Evolutionary conservation across 2,888 invertebrate genomes (phyloP).

Genomic region (Diarsia rubi): DNA sequence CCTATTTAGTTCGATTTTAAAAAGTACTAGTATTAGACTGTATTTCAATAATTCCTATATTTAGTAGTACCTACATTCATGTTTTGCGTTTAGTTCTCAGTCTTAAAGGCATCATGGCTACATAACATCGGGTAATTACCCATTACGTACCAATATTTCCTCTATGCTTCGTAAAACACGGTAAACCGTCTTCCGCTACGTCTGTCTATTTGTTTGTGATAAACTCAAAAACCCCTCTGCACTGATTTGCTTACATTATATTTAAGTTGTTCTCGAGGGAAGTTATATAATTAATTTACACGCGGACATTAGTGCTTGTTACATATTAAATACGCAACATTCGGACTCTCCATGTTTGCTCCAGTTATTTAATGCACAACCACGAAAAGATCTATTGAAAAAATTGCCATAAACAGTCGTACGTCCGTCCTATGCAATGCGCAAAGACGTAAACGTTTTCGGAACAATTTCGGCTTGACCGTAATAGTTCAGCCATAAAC

Average conservation of each 20-base stretch:
- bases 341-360: background rate
- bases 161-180: too few relatives aligned
- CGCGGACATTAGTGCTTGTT: too few relatives aligned
- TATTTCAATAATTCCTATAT: background rate
- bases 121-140: background rate
- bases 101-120: background rate
- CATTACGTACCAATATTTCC: too few relatives aligned
- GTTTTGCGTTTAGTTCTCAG: background rate
- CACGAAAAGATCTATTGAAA: background rate
- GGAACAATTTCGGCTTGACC: background rate
- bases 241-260: too few relatives aligned
- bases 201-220: too few relatives aligned
- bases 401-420: background rate
- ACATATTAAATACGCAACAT: background rate
- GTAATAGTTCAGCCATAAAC: conserved; percentile 7
- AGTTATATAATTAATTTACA: too few relatives aligned
- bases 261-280: too few relatives aligned
- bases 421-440: background rate
- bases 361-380: background rate
- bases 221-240: too few relatives aligned
- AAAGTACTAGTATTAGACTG: too few relatives aligned
- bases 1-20: too few relatives aligned
- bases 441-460: background rate
- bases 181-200: too few relatives aligned
- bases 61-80: background rate